Base-by-base conservation (phyloP, 1,140 invertebrate species). In the Ooceraea biroi region DNA sequence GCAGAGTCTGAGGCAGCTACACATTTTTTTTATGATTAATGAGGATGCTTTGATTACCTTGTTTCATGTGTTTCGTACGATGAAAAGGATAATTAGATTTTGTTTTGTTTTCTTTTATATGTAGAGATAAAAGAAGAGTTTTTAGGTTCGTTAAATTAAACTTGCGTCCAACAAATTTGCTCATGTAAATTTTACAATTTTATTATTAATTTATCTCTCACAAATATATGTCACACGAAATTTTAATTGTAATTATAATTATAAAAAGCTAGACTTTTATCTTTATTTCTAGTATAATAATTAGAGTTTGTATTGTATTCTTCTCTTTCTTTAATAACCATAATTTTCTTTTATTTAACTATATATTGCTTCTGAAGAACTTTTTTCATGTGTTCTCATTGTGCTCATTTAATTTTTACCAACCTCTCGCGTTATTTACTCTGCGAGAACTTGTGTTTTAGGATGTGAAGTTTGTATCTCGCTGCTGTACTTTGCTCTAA, bases 391-490 rank as follows among this genome's bases (percentile, higher is more conserved):
- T 7, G 8, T 27, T 27, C 41, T 50, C 25, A 17, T 41, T n/a
- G 11, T 55, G 36, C 44, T 55, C 19, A 11, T 25, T 27, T n/a
- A 27, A n/a, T 41, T 30, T n/a, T 46, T 80, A 11, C n/a, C 22
- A 14, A 44, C 17, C 27, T 27, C 14, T 8, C 2, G 11, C 17
- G 1, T 44, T 22, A 44, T 10, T 3, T 30, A 57, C 55, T 69
- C 52, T n/a, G 36, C 17, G 17, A 30, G 22, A 30, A 46, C 50
- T 78, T 78, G 50, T 22, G 41, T 46, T 58, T 68, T 58, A 44
- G 63, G 63, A 57, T 69, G 65, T 68, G 25, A 80, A 80, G 44
- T 80, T 71, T 69, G 57, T 80, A 69, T 80, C 65, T 78, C 19
- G 36, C 36, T 0, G 68, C 48, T 55, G 19, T 69, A 63, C n/a